Evolutionary conservation across 2,888 invertebrate species (phyloP), one percentile per base, ranked within the genome.

Genomic region (Oscheius onirici): DNA sequence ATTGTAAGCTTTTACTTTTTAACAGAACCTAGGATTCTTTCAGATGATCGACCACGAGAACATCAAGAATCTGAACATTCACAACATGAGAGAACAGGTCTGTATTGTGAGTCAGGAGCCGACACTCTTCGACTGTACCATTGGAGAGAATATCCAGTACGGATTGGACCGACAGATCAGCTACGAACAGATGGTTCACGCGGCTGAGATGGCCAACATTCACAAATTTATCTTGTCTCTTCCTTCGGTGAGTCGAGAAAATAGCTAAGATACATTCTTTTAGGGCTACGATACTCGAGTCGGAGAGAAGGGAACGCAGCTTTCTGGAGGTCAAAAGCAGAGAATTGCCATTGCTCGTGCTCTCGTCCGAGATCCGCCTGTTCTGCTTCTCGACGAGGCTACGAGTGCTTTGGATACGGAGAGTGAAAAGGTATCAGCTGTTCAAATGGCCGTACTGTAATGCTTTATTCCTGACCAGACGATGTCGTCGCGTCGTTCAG

Each of bases 81-180:
- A 90, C 0, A 92, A 92, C 58, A 88, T 93, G 11, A 91, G 96
- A 71, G 91, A 92, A 0, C 92, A 93, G 3, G 90, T 83, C 13
- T 76, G 78, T 49, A 79, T 79, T 34, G 79, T 79, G 11, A 77
- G 77, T 11, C 73, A 76, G 54, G 81, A 82, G 54, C 82, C 82
- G 40, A 82, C 78, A 3, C 77, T 83, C 13, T 84, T 83, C 69
- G 82, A 83, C 70, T 79, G 80, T 61, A 79, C 83, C 11, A 85
- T 86, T 57, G 78, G 91, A 0, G 93, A 72, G 80, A 97, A 97
- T 88, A 95, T 97, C 79, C 93, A 93, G 0, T 96, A 96, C 86
- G 96, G 96, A 73, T 88, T 89, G 57, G 80, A 84, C 28, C 28
- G 73, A 54, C 61, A 67, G n/a, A 71, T 75, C 3, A 84, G 86